These are phyloP conservation scores for Xestobium rufovillosum DNA, from an alignment of 2,888 invertebrate genomes.

Conservation along the genomic window DNA sequence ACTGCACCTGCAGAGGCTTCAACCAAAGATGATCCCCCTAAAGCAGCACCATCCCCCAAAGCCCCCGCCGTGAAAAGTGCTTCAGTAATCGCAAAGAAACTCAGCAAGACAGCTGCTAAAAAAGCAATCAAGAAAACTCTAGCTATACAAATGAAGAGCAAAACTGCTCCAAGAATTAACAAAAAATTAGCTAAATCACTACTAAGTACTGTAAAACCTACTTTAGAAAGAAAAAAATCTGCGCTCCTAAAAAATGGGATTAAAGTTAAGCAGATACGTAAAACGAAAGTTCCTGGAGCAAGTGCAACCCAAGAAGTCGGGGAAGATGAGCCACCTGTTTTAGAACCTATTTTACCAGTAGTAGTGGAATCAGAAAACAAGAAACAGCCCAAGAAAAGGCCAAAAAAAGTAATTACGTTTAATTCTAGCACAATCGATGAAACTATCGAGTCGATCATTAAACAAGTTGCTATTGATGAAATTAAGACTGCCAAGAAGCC, in stretches of 20 bases:
- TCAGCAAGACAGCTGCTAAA: conserved; percentile 23
- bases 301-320: conserved; percentile 20
- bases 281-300: conserved; percentile 15
- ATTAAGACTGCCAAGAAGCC: conserved; percentile 10
- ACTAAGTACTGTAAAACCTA: conserved; percentile 33
- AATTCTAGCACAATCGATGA: conserved; percentile 15
- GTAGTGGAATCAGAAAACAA: conserved; percentile 28
- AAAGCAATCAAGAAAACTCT: conserved; percentile 27
- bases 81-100: conserved; percentile 23
- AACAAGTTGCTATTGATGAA: conserved; percentile 10
- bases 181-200: conserved; percentile 31
- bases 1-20: conserved; percentile 26
- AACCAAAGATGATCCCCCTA: conserved; percentile 24
- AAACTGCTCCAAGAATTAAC: conserved; percentile 29
- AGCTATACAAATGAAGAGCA: conserved; percentile 33
- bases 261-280: conserved; percentile 27
- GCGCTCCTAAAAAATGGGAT: conserved; percentile 36
- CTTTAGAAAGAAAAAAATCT: conserved; percentile 33
- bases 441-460: conserved; percentile 23
- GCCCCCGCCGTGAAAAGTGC: conserved; percentile 17
- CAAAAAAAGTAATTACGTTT: conserved; percentile 16
- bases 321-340: conserved; percentile 30
- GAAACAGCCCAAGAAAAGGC: conserved; percentile 23
- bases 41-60: conserved; percentile 12
- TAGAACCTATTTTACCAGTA: conserved; percentile 35